Evolutionary conservation across 2,888 invertebrate species (phyloP).

Genomic region (Ophraella communa): DNA sequence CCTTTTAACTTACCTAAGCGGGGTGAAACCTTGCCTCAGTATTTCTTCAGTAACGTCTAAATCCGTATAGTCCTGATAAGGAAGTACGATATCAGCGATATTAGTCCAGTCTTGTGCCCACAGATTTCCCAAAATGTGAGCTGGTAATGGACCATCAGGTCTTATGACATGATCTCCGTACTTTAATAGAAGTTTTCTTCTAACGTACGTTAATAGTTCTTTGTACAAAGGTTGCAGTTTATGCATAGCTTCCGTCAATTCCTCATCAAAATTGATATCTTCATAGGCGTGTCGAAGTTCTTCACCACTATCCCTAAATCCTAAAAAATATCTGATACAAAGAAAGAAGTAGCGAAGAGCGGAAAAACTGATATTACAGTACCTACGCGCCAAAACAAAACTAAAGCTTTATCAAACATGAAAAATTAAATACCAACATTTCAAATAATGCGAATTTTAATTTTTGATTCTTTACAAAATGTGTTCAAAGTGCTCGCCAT

Average conservation of each 20-base stretch:
- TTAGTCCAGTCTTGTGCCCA: slow-evolving; percentile 86
- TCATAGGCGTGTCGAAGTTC: slow-evolving; percentile 81
- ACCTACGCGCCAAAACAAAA: too few species aligned
- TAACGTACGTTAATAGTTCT: slow-evolving; percentile 82
- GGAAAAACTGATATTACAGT: too few species aligned
- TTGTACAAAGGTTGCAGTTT: slow-evolving; percentile 78
- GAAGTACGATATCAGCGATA: slow-evolving; percentile 75
- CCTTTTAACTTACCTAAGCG: slow-evolving; percentile 66
- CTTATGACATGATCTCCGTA: slow-evolving; percentile 61
- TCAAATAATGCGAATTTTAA: too few species aligned
- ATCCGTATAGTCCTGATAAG: slow-evolving; percentile 73
- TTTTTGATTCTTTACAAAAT: too few species aligned
- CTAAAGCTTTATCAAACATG: too few species aligned
- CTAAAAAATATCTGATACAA: slow-evolving; percentile 57
- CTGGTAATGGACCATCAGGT: slow-evolving; percentile 79
- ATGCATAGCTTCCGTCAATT: slow-evolving; percentile 67
- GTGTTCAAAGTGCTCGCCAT: too few species aligned
- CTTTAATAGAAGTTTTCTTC: slow-evolving; percentile 66
- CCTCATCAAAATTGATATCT: slow-evolving; percentile 69
- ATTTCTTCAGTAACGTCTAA: slow-evolving; percentile 81
- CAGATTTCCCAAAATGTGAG: slow-evolving; percentile 84
- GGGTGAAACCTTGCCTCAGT: slow-evolving; percentile 76
- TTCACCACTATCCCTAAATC: slow-evolving; percentile 80
- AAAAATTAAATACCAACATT: too few species aligned
- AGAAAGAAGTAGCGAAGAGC: too few species aligned